phyloP scores from a whole-genome alignment of 1,140 invertebrate genomes.

The Chironomus tepperi region DNA sequence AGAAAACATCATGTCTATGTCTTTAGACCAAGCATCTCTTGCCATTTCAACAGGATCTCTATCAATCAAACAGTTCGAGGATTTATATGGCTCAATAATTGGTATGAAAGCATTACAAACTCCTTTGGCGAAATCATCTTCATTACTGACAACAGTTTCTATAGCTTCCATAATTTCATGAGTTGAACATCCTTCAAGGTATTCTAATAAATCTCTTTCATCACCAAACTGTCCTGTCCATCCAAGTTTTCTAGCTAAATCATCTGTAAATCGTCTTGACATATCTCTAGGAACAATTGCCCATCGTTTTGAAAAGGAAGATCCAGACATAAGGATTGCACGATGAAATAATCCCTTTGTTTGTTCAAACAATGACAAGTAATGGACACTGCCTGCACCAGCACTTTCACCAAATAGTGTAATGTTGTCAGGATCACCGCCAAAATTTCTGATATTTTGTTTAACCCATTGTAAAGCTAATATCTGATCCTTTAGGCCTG shows the following conservation, averaged over 20 bases:
- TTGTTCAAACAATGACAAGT: conserved; percentile 34
- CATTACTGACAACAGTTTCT: not conserved
- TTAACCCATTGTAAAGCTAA: conserved; percentile 42
- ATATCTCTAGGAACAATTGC: conserved; percentile 32
- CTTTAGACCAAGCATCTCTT: conserved; percentile 34
- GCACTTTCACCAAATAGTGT: conserved; percentile 46
- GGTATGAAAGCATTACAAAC: conserved; percentile 38
- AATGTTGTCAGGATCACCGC: conserved; percentile 40
- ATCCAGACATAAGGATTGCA: conserved; percentile 51
- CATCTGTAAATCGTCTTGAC: conserved; percentile 34
- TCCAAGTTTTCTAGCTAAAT: conserved; percentile 30
- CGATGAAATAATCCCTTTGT: conserved; percentile 47
- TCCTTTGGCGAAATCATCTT: conserved; percentile 33
- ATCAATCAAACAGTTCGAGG: conserved; percentile 31
- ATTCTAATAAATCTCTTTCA: conserved; percentile 10
- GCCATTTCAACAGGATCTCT: conserved; percentile 30
- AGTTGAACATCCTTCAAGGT: not conserved
- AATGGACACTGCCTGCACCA: conserved; percentile 42
- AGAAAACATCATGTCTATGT: conserved; percentile 42
- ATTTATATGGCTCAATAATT: conserved; percentile 34
- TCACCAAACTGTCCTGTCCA: conserved; percentile 26
- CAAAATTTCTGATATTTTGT: conserved; percentile 37
- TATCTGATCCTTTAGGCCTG: conserved; percentile 44
- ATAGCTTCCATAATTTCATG: conserved; percentile 21
- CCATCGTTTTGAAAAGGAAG: conserved; percentile 39